Conservation (phyloP, 2,113 vertebrate genomes). For the Azemiops feae region DNA sequence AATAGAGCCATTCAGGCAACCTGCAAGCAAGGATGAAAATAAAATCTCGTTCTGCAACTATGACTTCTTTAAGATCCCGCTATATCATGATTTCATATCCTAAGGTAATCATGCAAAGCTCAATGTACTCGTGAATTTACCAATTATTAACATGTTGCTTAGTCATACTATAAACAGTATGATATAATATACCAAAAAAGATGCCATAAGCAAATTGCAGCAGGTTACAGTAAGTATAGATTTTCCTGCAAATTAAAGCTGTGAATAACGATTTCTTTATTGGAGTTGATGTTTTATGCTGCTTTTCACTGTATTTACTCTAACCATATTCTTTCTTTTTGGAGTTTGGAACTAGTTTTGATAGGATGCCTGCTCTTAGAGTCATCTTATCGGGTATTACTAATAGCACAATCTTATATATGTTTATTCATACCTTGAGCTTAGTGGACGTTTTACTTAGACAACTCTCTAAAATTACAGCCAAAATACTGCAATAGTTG, state of each 20-base stretch:
- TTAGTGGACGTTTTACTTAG: background rate
- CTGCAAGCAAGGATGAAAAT: background rate
- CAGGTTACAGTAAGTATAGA: background rate
- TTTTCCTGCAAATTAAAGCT: background rate
- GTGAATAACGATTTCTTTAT: background rate
- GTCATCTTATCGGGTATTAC: conserved; percentile 27
- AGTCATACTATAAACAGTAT: background rate
- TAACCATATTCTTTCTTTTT: conserved; percentile 64
- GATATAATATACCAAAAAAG: background rate
- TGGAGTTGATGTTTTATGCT: conserved; percentile 43
- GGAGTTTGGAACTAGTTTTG: conserved; percentile 42
- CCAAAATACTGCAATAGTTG: background rate
- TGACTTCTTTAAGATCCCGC: background rate
- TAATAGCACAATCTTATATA: background rate
- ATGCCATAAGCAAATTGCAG: background rate
- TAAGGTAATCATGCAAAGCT: background rate
- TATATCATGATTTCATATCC: fast-evolving
- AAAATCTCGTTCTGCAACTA: fast-evolving
- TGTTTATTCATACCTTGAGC: background rate
- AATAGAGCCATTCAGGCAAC: background rate
- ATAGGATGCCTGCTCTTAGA: conserved; percentile 35
- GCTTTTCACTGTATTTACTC: conserved; percentile 57
- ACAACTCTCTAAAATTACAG: background rate
- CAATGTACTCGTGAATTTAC: background rate
- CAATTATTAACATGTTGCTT: background rate